Conservation (phyloP, 2,113 vertebrate species). For the Coptodon rendalli region DNA sequence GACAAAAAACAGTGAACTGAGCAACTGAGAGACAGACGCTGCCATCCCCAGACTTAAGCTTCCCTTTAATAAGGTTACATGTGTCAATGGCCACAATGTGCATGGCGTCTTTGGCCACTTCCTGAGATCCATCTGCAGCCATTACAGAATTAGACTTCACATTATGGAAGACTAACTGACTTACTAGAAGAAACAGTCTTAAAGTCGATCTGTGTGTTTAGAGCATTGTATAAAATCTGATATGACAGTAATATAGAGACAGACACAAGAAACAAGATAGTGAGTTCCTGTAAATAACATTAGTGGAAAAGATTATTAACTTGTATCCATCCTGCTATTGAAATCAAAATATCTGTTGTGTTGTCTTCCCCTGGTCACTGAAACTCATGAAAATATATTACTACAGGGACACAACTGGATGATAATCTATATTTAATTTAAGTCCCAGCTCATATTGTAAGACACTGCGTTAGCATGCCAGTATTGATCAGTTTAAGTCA, state of each 20-base stretch:
- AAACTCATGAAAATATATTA: conserved; percentile 18
- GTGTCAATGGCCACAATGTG: conserved; percentile 35
- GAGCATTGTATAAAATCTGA: conserved; percentile 13
- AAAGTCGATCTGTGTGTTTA: background rate
- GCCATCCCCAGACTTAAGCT: background rate
- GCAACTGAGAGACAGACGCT: background rate
- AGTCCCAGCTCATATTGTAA: background rate
- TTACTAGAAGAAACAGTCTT: conserved; percentile 28
- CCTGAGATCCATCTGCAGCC: conserved; percentile 40
- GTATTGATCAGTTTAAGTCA: background rate
- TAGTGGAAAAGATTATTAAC: background rate
- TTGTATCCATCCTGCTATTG: background rate
- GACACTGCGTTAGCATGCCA: background rate
- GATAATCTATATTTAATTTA: conserved; percentile 25
- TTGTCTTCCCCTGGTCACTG: background rate
- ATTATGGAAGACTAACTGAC: conserved; percentile 51
- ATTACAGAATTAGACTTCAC: conserved; percentile 39
- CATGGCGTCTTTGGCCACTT: conserved; percentile 32
- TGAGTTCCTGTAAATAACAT: conserved; percentile 36
- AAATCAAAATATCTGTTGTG: conserved; percentile 2
- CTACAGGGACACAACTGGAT: background rate
- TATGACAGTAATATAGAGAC: conserved; percentile 36
- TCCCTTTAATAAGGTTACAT: conserved; percentile 42
- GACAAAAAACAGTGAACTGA: background rate
- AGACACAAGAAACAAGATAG: conserved; percentile 28